These are phyloP conservation scores for Epizoanthus illoricatus DNA, from an alignment of 92 coral and sea anemone species.

Conservation along the genomic window DNA sequence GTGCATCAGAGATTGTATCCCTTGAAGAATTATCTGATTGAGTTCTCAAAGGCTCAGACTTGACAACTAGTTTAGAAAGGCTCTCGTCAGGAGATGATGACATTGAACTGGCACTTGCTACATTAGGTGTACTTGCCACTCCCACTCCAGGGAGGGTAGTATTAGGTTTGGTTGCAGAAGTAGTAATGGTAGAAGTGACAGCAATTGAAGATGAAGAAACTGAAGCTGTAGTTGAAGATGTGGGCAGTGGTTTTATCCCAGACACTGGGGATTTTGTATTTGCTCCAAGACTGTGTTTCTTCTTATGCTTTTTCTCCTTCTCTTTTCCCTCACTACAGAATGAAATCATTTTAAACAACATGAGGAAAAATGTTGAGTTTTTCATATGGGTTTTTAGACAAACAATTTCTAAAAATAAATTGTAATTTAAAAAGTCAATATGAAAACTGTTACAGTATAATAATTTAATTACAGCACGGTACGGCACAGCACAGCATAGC, in stretches of 20 bases:
- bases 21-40: slow-evolving; percentile 8
- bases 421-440: too few relatives aligned
- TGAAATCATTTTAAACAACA: background rate
- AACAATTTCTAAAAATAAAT: too few relatives aligned
- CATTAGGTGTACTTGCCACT: slow-evolving; percentile 43
- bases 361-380: background rate
- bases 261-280: slow-evolving; percentile 22
- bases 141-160: slow-evolving; percentile 31
- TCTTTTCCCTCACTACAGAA: slow-evolving; percentile 75
- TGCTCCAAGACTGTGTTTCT: slow-evolving; percentile 48
- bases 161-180: slow-evolving; percentile 31
- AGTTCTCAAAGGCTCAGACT: slow-evolving; percentile 17
- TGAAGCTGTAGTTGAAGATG: slow-evolving; percentile 26
- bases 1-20: background rate
- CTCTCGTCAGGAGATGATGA: slow-evolving; percentile 41
- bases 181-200: slow-evolving; percentile 27
- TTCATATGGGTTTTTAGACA: too few relatives aligned
- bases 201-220: slow-evolving; percentile 30
- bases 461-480: too few relatives aligned
- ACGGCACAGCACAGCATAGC: too few relatives aligned
- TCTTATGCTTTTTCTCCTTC: slow-evolving; percentile 78
- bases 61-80: slow-evolving; percentile 11
- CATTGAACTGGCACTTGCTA: slow-evolving; percentile 7
- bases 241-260: slow-evolving; percentile 27
- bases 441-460: too few relatives aligned